These are phyloP conservation scores for Parapristionchus giblindavisi DNA, from an alignment of 2,888 invertebrate species.

Conservation along the genomic window DNA sequence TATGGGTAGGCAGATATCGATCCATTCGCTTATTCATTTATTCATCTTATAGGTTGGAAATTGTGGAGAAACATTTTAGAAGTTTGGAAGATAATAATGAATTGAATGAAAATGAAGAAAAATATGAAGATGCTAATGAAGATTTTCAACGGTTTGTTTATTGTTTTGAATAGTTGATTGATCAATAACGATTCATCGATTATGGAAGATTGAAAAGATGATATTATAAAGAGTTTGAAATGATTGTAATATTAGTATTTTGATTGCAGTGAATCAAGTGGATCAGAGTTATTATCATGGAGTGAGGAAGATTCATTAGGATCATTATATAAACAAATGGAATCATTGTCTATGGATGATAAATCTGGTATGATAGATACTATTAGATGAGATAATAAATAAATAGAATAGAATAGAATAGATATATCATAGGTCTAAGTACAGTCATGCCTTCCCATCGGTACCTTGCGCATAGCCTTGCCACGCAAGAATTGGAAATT, in stretches of 20 bases:
- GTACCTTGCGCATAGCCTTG: too few species aligned
- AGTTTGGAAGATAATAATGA: not conserved
- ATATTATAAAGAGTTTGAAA: too few species aligned
- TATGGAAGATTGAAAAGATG: too few species aligned
- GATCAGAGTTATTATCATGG: not conserved
- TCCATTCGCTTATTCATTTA: not conserved
- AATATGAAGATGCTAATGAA: constrained; percentile 20
- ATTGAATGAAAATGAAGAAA: not conserved
- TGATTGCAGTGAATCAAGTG: not conserved
- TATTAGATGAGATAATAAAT: too few species aligned
- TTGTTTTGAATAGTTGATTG: too few species aligned
- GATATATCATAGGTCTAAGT: too few species aligned
- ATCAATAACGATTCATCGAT: too few species aligned
- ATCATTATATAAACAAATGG: not conserved
- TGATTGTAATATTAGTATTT: too few species aligned
- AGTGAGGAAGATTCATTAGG: constrained; percentile 14
- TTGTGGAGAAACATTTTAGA: not conserved
- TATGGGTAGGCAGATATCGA: constrained; percentile 5
- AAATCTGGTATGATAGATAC: not conserved
- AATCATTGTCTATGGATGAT: constrained; percentile 2
- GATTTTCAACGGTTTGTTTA: too few species aligned
- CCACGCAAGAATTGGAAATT: too few species aligned
- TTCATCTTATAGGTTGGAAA: constrained; percentile 14
- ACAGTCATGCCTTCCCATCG: too few species aligned
- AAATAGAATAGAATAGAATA: too few species aligned